Conservation (phyloP, 2,888 invertebrate genomes). For the Pristionchus entomophagus region DNA sequence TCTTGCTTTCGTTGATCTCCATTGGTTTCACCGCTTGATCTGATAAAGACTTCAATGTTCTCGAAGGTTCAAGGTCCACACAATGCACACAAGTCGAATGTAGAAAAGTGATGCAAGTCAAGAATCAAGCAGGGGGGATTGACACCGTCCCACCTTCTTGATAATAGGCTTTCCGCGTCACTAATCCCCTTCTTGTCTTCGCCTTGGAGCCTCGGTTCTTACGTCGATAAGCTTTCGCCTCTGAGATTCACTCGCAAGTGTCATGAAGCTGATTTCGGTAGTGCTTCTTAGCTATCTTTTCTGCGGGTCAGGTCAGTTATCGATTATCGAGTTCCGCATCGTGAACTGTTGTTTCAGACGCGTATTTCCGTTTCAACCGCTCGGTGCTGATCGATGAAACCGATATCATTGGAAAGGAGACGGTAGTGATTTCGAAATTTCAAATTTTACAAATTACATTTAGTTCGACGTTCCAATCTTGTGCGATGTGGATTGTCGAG, state of each 20-base stretch:
- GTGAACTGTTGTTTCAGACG: neutral
- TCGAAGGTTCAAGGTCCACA: no score
- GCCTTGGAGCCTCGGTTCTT: neutral
- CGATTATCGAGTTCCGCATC: no score
- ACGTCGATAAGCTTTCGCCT: neutral
- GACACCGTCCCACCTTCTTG: neutral
- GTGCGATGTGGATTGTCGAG: neutral
- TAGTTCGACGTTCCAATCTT: neutral
- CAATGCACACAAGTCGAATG: neutral
- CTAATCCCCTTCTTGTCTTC: neutral
- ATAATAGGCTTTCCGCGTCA: slow-evolving; percentile 17
- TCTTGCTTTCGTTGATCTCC: no score
- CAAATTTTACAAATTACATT: neutral
- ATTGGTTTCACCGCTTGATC: no score
- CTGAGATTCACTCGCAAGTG: neutral
- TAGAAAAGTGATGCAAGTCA: neutral
- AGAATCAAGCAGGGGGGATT: neutral
- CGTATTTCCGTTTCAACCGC: neutral
- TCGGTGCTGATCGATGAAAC: neutral
- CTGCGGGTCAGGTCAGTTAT: neutral
- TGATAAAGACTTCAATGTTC: no score
- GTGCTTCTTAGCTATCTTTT: neutral
- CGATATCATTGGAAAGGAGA: neutral
- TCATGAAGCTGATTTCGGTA: neutral
- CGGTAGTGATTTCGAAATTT: slow-evolving; percentile 25